Evolutionary conservation across 2,888 invertebrate genomes (phyloP).

Genomic region (Drosophila fulvimacula): DNA sequence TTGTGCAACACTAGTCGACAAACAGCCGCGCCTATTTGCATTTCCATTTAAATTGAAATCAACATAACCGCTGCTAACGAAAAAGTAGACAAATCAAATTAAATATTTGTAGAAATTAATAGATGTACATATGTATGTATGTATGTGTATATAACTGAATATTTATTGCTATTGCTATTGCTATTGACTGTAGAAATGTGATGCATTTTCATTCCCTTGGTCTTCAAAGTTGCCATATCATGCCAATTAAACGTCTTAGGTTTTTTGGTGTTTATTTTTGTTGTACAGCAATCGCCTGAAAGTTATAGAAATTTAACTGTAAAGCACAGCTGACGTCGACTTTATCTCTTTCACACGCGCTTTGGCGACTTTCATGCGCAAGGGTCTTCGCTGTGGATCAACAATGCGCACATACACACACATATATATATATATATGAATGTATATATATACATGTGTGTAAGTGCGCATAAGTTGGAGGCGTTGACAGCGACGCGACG

Average conservation of each 20-base stretch:
- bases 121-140: too few relatives aligned
- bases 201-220: background rate
- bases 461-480: slow-evolving; percentile 14
- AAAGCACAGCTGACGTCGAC: slow-evolving; percentile 9
- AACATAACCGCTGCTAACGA: slow-evolving; percentile 1
- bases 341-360: slow-evolving; percentile 49
- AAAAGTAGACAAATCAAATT: background rate
- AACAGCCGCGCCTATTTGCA: slow-evolving; percentile 9
- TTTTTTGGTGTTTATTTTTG: slow-evolving; percentile 1
- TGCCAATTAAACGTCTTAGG: slow-evolving; percentile 5
- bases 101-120: background rate
- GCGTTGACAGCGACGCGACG: slow-evolving; percentile 53
- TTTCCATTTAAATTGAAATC: slow-evolving; percentile 4
- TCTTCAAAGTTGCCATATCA: slow-evolving; percentile 4
- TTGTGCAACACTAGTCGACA: slow-evolving; percentile 1
- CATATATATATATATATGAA: background rate
- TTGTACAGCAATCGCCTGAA: slow-evolving; percentile 9
- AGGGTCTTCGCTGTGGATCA: slow-evolving; percentile 53
- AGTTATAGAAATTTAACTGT: slow-evolving; percentile 34
- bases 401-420: slow-evolving; percentile 2
- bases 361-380: slow-evolving; percentile 45
- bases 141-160: background rate
- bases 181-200: background rate
- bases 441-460: background rate
- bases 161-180: background rate